A percentile compares a stretch with the other conserved stretches of the same genome.
phyloP scores from a whole-genome alignment of 2,797 vertebrate genomes.

The Sphenopsis melanotis region DNA sequence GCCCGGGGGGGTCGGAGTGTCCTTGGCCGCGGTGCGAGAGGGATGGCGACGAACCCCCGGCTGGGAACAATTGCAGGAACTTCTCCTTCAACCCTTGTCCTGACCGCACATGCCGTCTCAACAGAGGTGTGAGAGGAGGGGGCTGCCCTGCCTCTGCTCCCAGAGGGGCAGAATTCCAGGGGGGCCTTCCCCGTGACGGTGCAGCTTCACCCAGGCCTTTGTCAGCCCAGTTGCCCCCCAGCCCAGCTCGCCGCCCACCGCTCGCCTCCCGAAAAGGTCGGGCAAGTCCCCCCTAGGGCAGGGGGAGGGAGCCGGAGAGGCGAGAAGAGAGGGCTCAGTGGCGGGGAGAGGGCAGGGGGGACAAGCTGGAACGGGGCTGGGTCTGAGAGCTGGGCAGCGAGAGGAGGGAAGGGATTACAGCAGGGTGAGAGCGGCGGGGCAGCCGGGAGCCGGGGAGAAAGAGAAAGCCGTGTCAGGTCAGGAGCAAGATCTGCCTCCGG shows the following conservation, averaged over 20 bases:
- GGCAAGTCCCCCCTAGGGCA: neutral
- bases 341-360: neutral
- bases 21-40: neutral
- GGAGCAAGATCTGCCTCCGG: neutral
- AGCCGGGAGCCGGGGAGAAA: neutral
- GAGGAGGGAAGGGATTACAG: neutral
- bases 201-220: neutral
- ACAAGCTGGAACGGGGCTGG: neutral
- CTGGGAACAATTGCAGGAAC: slow-evolving; percentile 15
- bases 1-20: neutral
- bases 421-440: neutral
- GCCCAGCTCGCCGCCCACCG: neutral
- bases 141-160: neutral
- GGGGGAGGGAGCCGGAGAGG: neutral
- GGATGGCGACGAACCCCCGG: neutral
- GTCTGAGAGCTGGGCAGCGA: neutral
- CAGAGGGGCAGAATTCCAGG: neutral
- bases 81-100: neutral
- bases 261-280: neutral
- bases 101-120: neutral
- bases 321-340: neutral
- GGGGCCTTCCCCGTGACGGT: neutral
- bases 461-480: neutral
- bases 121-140: neutral
- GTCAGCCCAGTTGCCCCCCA: neutral